A percentile compares a stretch with the other conserved stretches of the same genome.
Evolutionary conservation across 2,113 vertebrate species (phyloP).

Genomic region (Siniperca chuatsi): DNA sequence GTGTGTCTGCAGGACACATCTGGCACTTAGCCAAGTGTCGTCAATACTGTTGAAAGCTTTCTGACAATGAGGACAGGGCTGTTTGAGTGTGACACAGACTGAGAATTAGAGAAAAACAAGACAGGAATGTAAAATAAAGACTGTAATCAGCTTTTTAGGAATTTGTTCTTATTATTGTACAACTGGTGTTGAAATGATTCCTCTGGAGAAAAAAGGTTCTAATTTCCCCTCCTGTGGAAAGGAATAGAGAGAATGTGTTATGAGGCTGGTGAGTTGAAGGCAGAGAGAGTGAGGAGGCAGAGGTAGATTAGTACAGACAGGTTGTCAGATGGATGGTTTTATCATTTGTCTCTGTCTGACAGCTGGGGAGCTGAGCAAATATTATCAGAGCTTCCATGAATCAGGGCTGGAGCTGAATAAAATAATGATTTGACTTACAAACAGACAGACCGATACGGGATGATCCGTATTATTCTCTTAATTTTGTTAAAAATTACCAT

Average conservation of each 20-base stretch:
- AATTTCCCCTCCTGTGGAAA: not conserved
- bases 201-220: not conserved
- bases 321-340: conserved; percentile 32
- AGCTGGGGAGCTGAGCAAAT: conserved; percentile 34
- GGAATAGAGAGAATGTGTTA: not conserved
- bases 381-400: conserved; percentile 35
- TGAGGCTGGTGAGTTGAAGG: not conserved
- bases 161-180: not conserved
- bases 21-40: conserved; percentile 47
- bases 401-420: conserved; percentile 17
- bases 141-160: not conserved
- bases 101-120: not conserved
- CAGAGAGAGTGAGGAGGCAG: not conserved
- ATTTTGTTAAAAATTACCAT: not conserved
- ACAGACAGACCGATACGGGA: not conserved
- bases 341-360: conserved; percentile 34
- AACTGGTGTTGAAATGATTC: not conserved
- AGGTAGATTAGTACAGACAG: conserved; percentile 36
- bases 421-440: not conserved
- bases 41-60: conserved; percentile 65
- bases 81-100: conserved; percentile 33
- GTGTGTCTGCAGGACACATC: conserved; percentile 44
- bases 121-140: not conserved
- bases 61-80: conserved; percentile 26
- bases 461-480: not conserved